Evolutionary conservation across 2,797 vertebrate species (phyloP), one percentile per base, ranked within the genome.

Genomic region (Hylomyscus alleni): DNA sequence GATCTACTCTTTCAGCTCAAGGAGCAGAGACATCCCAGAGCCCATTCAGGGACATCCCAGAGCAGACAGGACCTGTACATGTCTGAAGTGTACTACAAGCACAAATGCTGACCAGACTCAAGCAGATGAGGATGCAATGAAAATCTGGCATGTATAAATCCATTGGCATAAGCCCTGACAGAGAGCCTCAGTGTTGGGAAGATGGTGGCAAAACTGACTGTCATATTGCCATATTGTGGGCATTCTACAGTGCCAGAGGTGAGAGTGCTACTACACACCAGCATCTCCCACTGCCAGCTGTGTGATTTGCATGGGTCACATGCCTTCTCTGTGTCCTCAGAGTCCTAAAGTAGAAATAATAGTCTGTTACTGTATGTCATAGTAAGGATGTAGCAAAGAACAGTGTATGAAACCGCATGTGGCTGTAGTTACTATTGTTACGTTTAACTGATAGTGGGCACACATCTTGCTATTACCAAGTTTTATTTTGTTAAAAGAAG

Each of bases 401-500:
- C 72, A 24, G n/a, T 11, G 26, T 15, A 29, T 76, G 47, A 56
- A 58, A 24, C n/a, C 24, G n/a, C 20, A 78, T 3, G 65, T 89
- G 88, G 86, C 47, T 47, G 11, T 15, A 47, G 82, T 58, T 75
- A 56, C 58, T 31, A 14, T 75, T 60, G 17, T 60, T 11, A 14
- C 37, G 44, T 52, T 82, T 40, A 72, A 65, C 44, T 83, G 85
- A 82, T 8, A 47, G 65, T 52, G 10, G 40, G 26, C 65, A 26
- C 1, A 12, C 11, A 6, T 54, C 5, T 60, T 54, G 34, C 58
- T 24, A 78, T 34, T 62, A 75, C n/a, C 84, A 78, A 72, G 65
- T 92, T 67, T 93, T 37, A 40, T 37, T 85, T 93, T 65, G 54
- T 93, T 94, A 67, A 65, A 24, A 91, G 67, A 89, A 86, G 76